These are phyloP conservation scores for Perccottus glenii DNA, from an alignment of 2,113 vertebrate genomes.

Conservation along the genomic window DNA sequence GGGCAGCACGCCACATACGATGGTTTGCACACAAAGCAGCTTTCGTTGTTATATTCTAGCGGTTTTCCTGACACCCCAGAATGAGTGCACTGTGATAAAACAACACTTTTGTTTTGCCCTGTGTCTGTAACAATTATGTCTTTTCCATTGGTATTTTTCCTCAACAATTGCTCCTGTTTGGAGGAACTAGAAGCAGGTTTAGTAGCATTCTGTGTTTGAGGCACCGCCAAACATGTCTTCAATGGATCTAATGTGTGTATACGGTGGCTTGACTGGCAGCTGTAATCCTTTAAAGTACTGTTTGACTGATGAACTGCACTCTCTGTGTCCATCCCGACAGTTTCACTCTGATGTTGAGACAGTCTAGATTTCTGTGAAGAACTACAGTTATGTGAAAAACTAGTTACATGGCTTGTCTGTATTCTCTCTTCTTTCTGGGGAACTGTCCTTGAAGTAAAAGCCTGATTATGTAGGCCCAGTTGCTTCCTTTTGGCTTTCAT, in stretches of 20 bases:
- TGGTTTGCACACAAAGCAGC: conserved; percentile 30
- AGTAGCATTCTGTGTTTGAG: conserved; percentile 16
- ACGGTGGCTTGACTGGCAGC: conserved; percentile 44
- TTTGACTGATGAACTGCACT: conserved; percentile 24
- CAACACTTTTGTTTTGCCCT: conserved; percentile 24
- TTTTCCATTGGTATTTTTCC: conserved; percentile 5
- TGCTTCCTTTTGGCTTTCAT: conserved; percentile 27
- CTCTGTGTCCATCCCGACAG: conserved; percentile 20
- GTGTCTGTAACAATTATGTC: conserved; percentile 12
- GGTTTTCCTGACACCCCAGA: conserved; percentile 9
- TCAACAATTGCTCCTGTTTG: background rate
- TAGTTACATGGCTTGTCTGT: background rate
- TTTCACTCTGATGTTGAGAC: conserved; percentile 20
- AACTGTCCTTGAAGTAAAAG: conserved; percentile 5
- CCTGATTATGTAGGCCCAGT: conserved; percentile 3
- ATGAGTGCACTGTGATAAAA: conserved; percentile 19
- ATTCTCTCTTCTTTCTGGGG: conserved; percentile 15
- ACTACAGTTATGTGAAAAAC: background rate
- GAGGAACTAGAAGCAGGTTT: background rate
- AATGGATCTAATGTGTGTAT: conserved; percentile 26
- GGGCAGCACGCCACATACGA: conserved; percentile 27
- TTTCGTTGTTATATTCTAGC: conserved; percentile 48
- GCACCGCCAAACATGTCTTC: conserved; percentile 31
- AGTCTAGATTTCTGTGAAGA: background rate
- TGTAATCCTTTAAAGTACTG: conserved; percentile 40